phyloP scores from a whole-genome alignment of 2,113 vertebrate species.

The Stictonetta naevosa region DNA sequence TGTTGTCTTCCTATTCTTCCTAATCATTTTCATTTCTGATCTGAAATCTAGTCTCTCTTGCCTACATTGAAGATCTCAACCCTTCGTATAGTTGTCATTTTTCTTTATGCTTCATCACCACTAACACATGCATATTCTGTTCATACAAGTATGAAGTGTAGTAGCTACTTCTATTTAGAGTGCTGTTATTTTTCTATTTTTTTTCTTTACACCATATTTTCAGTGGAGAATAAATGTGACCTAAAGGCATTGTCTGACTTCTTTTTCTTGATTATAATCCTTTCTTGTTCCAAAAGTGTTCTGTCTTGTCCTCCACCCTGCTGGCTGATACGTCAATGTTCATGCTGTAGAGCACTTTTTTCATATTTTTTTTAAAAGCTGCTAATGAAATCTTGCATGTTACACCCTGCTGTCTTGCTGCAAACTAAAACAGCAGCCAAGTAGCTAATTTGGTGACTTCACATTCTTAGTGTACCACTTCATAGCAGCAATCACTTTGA shows the following conservation, averaged over 20 bases:
- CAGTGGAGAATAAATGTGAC: background rate
- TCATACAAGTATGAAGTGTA: background rate
- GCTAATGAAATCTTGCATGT: background rate
- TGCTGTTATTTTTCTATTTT: background rate
- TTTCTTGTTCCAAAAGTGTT: background rate
- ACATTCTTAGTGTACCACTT: background rate
- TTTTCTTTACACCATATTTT: background rate
- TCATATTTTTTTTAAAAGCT: background rate
- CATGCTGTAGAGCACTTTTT: background rate
- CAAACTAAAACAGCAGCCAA: background rate
- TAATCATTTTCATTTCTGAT: constrained; percentile 20
- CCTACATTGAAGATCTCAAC: background rate
- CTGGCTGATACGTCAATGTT: background rate
- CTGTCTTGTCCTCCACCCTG: background rate
- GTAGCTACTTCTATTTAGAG: background rate
- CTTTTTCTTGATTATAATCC: background rate
- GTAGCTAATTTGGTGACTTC: background rate
- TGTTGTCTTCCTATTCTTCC: background rate
- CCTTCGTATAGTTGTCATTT: background rate
- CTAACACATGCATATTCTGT: background rate
- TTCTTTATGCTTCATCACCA: background rate
- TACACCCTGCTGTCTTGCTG: background rate
- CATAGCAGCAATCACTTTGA: background rate
- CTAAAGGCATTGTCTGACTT: background rate
- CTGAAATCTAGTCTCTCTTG: background rate